A percentile compares a stretch with the other conserved stretches of the same genome.
These are phyloP conservation scores for Hippocampus mohnikei DNA, from an alignment of 2,113 vertebrate species.

Conservation along the genomic window DNA sequence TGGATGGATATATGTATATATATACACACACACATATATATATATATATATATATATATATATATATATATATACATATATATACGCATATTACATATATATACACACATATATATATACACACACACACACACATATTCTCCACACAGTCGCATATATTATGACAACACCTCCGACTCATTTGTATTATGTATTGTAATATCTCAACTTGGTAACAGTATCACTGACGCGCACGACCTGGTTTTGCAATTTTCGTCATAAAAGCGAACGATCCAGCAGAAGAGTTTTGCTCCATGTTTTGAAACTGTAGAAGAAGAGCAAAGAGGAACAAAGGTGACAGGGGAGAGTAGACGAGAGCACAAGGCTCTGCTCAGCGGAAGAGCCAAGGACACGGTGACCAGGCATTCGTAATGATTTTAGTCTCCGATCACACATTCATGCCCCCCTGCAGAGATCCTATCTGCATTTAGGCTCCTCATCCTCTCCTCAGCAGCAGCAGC, in stretches of 20 bases:
- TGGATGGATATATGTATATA: no score
- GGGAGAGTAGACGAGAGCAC: conserved; percentile 32
- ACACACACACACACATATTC: no score
- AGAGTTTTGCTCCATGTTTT: not conserved
- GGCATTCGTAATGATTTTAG: conserved; percentile 73
- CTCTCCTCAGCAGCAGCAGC: conserved; percentile 29
- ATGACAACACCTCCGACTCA: not conserved
- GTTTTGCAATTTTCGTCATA: not conserved
- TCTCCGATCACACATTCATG: conserved; percentile 69
- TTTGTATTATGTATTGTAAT: not conserved
- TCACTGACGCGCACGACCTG: conserved; percentile 1
- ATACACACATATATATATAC: no score
- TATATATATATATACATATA: no score
- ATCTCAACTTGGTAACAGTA: conserved; percentile 2
- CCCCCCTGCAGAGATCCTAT: conserved; percentile 67
- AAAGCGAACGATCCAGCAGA: not conserved
- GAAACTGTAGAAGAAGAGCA: conserved; percentile 2
- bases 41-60: no score
- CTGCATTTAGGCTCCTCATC: conserved; percentile 58
- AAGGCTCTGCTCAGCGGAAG: conserved; percentile 50
- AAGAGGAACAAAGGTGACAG: conserved; percentile 17
- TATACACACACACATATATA: no score
- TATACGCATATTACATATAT: no score
- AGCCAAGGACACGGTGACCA: conserved; percentile 74
- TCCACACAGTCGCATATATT: not conserved